Percentiles rank a stretch among this genome's conserved stretches.
phyloP scores from a whole-genome alignment of 2,113 vertebrate genomes.

The Dasypus novemcinctus region DNA sequence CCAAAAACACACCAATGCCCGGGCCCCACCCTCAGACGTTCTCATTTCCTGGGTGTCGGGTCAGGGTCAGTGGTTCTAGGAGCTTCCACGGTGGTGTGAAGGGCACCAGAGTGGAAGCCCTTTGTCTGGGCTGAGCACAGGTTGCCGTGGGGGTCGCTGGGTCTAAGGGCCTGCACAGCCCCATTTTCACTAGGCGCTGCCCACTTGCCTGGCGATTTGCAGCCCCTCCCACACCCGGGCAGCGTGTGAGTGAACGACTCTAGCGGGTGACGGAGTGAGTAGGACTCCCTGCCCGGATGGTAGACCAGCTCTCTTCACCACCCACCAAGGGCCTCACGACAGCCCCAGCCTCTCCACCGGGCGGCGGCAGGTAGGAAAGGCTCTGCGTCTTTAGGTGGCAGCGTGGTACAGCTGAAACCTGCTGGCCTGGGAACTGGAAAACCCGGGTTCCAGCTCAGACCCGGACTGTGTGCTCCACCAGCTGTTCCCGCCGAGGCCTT shows the following conservation, averaged over 20 bases:
- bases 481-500: background rate
- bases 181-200: background rate
- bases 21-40: background rate
- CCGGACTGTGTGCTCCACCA: fast-evolving
- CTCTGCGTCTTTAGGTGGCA: conserved; percentile 31
- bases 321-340: fast-evolving
- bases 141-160: background rate
- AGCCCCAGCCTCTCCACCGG: background rate
- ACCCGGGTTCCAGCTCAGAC: background rate
- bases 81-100: background rate
- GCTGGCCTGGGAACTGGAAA: fast-evolving
- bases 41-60: background rate
- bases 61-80: background rate
- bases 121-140: background rate
- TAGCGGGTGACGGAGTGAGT: too few relatives aligned
- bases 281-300: background rate
- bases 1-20: background rate
- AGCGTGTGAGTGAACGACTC: background rate
- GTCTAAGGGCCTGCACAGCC: background rate
- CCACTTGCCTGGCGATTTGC: background rate
- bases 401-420: background rate
- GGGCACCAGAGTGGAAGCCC: background rate
- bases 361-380: fast-evolving
- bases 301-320: background rate
- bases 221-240: background rate